These are phyloP conservation scores for Aplochiton taeniatus DNA, from an alignment of 2,797 vertebrate species.

Conservation along the genomic window DNA sequence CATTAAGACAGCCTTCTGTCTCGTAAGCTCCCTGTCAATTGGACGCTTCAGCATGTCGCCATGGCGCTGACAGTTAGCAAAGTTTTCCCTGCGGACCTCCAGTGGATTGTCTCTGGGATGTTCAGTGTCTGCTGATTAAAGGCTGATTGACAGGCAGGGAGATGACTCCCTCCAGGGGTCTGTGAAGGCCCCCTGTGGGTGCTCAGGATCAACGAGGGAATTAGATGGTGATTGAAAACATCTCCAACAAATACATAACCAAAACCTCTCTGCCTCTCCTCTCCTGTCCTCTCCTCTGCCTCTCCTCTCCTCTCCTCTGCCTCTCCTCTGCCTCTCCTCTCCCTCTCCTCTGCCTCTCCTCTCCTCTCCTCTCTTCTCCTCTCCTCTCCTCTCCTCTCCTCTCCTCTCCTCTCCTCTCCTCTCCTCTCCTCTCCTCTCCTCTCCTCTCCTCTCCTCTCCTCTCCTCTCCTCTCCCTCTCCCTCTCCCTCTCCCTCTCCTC, in stretches of 20 bases:
- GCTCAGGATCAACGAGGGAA: conserved; percentile 23
- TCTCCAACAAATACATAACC: neutral
- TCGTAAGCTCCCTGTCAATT: conserved; percentile 48
- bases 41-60: conserved; percentile 12
- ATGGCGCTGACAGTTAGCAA: conserved; percentile 7
- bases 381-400: neutral
- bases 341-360: neutral
- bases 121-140: conserved; percentile 48
- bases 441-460: neutral
- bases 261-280: neutral
- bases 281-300: neutral
- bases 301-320: neutral
- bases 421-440: neutral
- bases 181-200: conserved; percentile 10
- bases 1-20: conserved; percentile 16
- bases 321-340: neutral
- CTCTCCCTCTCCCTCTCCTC: neutral
- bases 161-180: conserved; percentile 32
- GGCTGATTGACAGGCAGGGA: conserved; percentile 54
- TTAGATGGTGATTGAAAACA: conserved; percentile 9
- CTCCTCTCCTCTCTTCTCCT: neutral
- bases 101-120: conserved; percentile 30
- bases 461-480: neutral
- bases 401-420: neutral
- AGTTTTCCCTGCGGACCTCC: conserved; percentile 33